Base-by-base conservation (phyloP, 2,888 invertebrate genomes). In the Platycheirus rosarum region DNA sequence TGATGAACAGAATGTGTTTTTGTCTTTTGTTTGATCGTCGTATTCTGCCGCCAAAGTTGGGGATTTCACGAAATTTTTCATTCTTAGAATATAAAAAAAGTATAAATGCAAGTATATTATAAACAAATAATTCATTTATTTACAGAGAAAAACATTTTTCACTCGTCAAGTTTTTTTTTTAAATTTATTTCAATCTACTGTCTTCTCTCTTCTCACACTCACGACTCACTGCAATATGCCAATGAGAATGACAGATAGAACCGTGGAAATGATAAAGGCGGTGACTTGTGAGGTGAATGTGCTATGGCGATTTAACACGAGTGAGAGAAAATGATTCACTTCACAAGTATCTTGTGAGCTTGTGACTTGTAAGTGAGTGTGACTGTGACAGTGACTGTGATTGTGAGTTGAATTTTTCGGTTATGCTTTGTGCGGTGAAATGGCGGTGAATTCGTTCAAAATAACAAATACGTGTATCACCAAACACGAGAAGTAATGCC, bases 1-100 rank as follows among this genome's bases (percentile, higher is more conserved):
- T 60, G 3, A 49, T 37, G 13, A 53, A 75, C 6, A 75, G 26
- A 37, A 75, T 62, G 6, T 11, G 37, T n/a, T 60, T 74, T 35
- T 73, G 71, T 0, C 16, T 46, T 3, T n/a, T 23, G 13, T 73
- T 73, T 37, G 23, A 6, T 63, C 60, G 11, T 29, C 8, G n/a
- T n/a, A n/a, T n/a, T 13, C n/a, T 13, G 5, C 37, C 29, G 6
- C 0, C 16, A 7, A 29, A 13, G 6, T 6, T 23, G 2, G 18
- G 4, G 8, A 6, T 8, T 8, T 32, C 8, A 32, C 29, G n/a
- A n/a, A n/a, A n/a, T n/a, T n/a, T n/a, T n/a, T n/a, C 29, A 7
- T 32, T 23, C 23, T 32, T 5, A 5, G 7, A 32, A 7, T 32
- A 32, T 32, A 8, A 32, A 6, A 32, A 23, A 6, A 3, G 3